Base-by-base conservation (phyloP, 2,797 vertebrate species). In the Gymnoscopelus braueri region DNA sequence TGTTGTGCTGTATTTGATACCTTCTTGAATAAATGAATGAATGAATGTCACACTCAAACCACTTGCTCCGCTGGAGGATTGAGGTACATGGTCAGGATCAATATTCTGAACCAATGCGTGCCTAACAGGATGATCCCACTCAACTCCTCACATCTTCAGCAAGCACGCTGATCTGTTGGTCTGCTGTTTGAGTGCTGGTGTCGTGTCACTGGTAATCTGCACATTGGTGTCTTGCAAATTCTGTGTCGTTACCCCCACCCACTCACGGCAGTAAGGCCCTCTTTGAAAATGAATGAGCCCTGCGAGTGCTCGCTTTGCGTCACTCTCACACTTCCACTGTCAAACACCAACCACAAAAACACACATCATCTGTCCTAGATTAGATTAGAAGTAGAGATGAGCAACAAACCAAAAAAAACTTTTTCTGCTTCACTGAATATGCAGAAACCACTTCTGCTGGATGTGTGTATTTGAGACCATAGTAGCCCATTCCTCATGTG, bases 291-390 rank as follows among this genome's bases (percentile, higher is more conserved):
- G 60, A 29, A 29, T 55, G 1, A 3, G 13, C 10, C 44, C 49
- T 12, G 35, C 54, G 19, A 24, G 26, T 8, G 69, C 15, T 9
- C 19, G 24, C 79, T 79, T 74, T 86, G 67, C 84, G 75, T 90
- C 88, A 88, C 29, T 74, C 26, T 81, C 70, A 68, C 77, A 61
- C 13, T 81, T 81, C 65, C 44, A 49, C 39, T 79, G 58, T 57
- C 15, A 73, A 13, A 12, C 60, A 71, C 26, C 69, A 81, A 80
- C 77, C 5, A 72, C 69, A 72, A 11, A 66, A 59, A 24, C 66
- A 57, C 66, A 71, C 62, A 65, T 65, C 66, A 77, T 63, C 12
- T 56, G 72, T 56, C 67, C 72, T 60, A 66, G 52, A 62, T 66
- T 70, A 19, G 19, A 19, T 56, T 2, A 48, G 52, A 13, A 26